Evolutionary conservation across 2,888 invertebrate genomes (phyloP).

Genomic region (Cataglyphis albicans): DNA sequence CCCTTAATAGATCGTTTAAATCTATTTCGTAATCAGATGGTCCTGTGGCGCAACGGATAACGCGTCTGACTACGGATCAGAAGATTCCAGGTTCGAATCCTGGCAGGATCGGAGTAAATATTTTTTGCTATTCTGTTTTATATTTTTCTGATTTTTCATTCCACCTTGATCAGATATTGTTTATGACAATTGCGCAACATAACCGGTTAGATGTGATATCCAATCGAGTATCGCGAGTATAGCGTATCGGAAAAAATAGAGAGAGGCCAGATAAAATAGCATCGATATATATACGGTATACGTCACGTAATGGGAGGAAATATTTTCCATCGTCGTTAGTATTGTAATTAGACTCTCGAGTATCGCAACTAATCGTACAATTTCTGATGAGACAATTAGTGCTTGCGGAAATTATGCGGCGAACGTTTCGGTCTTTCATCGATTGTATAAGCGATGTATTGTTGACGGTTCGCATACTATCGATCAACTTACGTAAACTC

Average conservation of each 20-base stretch:
- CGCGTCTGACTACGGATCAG: constrained; percentile 82
- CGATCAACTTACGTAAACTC: not conserved
- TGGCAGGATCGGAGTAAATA: constrained; percentile 87
- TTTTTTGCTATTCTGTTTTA: constrained; percentile 7
- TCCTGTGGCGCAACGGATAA: constrained; percentile 81
- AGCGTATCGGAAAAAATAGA: constrained; percentile 3
- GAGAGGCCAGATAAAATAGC: no score
- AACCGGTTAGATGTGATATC: constrained; percentile 22
- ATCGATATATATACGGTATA: not conserved
- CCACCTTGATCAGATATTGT: constrained; percentile 9
- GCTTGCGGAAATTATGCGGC: not conserved
- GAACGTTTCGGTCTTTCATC: not conserved
- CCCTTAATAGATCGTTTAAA: constrained; percentile 84
- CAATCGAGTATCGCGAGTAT: not conserved
- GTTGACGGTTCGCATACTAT: not conserved
- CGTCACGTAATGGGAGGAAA: not conserved
- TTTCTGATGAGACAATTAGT: not conserved
- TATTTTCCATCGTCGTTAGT: not conserved
- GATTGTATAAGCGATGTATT: not conserved
- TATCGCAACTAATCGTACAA: not conserved
- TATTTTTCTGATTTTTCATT: constrained; percentile 27
- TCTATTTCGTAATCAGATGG: constrained; percentile 88
- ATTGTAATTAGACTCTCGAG: not conserved
- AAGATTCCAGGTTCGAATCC: constrained; percentile 89
- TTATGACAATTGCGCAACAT: not conserved